Base-by-base conservation (phyloP, 2,888 invertebrate species). In the Acanthosepion pharaonis region DNA sequence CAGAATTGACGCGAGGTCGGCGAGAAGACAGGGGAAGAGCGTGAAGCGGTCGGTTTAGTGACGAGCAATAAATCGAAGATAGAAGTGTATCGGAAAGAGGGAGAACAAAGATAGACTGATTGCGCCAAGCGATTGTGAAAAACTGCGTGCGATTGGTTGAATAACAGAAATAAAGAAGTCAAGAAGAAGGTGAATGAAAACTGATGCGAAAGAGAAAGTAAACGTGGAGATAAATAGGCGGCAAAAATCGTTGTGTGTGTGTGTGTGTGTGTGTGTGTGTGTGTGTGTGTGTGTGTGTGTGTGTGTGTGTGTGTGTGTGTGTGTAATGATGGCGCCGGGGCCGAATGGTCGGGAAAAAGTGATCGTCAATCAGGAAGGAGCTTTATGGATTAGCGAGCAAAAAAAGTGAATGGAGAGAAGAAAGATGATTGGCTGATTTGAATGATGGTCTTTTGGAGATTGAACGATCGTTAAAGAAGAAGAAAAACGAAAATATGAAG, bases 41-140 rank as follows among this genome's bases (percentile, higher is more conserved):
- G 59, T 20, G 4, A 5, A 20, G 18, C 4, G 55, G 55, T 9
- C 15, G 23, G 59, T 20, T 59, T 59, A 59, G 59, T 59, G 59
- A 59, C 20, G 20, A 23, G 59, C 59, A 59, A 59, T 59, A 59
- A 59, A 59, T 59, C 59, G 59, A 59, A 59, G 59, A 59, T 20
- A 59, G 59, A 59, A 59, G 59, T 59, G 59, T 59, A 59, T 59
- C 59, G 78, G n/a, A 78, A 15, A n/a, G n/a, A 11, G 78, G n/a
- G 78, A 33, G 15, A 33, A 78, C 78, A 78, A 78, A n/a, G 78
- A 59, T 59, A 23, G 59, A 20, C 78, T 78, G n/a, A 78, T 78
- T 78, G 78, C 78, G 78, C 33, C 78, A 78, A 78, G 78, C 33
- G 78, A 78, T 78, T 78, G 78, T 78, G 78, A n/a, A 78, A 78